Percentiles rank a stretch among this genome's conserved stretches.
phyloP scores from a whole-genome alignment of 2,113 vertebrate genomes.

The Saguinus imperator region DNA sequence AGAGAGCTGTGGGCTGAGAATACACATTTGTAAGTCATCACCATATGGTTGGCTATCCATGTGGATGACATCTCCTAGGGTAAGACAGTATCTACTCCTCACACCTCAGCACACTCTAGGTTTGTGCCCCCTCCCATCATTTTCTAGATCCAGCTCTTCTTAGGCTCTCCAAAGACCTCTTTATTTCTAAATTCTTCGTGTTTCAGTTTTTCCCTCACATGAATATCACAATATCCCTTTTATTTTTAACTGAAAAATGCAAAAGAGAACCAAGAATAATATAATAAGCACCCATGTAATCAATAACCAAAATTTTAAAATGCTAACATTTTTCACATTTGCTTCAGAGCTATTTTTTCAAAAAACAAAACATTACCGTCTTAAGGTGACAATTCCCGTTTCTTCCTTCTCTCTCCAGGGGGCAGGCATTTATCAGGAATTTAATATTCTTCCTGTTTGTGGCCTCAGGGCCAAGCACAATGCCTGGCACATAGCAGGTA shows the following conservation, averaged over 20 bases:
- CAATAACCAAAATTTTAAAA: not conserved
- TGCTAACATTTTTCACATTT: not conserved
- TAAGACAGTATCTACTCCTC: not conserved
- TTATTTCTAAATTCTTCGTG: not conserved
- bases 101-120: not conserved
- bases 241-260: not conserved
- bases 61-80: not conserved
- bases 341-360: not conserved
- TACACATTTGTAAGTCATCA: not conserved
- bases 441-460: not conserved
- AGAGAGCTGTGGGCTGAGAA: not conserved
- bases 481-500: not conserved
- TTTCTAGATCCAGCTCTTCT: not conserved
- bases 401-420: no score
- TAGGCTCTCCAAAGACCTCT: not conserved
- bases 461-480: no score
- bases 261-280: not conserved
- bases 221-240: not conserved
- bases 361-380: not conserved
- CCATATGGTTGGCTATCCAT: not conserved
- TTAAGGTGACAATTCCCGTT: not conserved
- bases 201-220: not conserved
- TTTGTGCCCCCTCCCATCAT: not conserved
- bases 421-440: not conserved
- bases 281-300: not conserved